Base-by-base conservation (phyloP, 2,888 invertebrate species). In the Hypomecis punctinalis region DNA sequence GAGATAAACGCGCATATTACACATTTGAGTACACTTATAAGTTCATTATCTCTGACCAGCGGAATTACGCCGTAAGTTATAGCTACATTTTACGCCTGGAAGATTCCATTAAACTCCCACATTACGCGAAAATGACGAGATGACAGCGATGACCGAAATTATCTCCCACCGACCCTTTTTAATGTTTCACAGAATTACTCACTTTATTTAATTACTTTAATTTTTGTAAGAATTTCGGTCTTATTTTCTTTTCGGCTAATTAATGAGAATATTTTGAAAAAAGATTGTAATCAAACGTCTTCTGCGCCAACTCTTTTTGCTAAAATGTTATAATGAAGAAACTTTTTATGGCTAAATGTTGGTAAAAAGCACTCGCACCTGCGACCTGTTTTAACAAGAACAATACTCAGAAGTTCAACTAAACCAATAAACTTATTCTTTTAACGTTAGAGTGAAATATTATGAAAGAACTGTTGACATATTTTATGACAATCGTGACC, bases 1-100 rank as follows among this genome's bases (percentile, higher is more conserved):
- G 68, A 68, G 71, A 77, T 83, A 82, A 83, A 73, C 63, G 67
- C 63, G 71, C 73, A 76, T 82, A 84, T 81, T 80, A 80, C 71
- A 76, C 71, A 69, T 72, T 73, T 76, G 69, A 79, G 75, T 77
- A 76, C 78, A 75, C 11, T 73, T 76, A 76, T 78, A 73, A 71
- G 74, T 73, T 80, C 76, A 80, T 82, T 79, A 79, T 74, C 70
- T 57, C 59, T 59, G 61, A 61, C 60, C 67, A 58, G 40, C 48
- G 54, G 60, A 61, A 66, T 65, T 57, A 66, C 61, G 53, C 52
- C 60, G 37, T 57, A 48, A 57, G 61, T 53, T 61, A 67, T 67
- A 62, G 67, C 59, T 65, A 63, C 43, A 65, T 61, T 63, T 69
- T 63, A 70, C 63, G 61, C 61, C 56, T 23, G 55, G 46, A 56